Evolutionary conservation across 2,888 invertebrate species (phyloP).

Genomic region (Nudaria mundana): DNA sequence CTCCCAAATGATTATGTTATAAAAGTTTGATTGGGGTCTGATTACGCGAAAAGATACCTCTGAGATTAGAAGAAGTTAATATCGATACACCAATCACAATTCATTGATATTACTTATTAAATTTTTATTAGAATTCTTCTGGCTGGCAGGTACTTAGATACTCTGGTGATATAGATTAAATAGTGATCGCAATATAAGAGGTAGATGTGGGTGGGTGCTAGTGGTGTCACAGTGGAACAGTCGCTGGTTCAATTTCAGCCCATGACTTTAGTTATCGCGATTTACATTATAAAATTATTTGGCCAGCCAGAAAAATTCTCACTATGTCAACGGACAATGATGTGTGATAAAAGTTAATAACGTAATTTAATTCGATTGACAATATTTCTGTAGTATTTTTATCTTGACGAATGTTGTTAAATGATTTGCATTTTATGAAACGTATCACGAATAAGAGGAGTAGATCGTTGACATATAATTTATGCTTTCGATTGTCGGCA

Average conservation of each 20-base stretch:
- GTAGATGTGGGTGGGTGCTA: no score
- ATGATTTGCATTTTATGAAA: conserved; percentile 78
- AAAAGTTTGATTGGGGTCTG: conserved; percentile 33
- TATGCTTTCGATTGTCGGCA: no score
- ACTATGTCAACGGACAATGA: no score
- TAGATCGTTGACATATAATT: no score
- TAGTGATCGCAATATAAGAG: neutral
- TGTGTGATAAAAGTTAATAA: conserved; percentile 36
- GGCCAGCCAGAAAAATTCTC: neutral
- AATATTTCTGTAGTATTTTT: conserved; percentile 51
- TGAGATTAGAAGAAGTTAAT: neutral
- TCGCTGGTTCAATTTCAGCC: no score
- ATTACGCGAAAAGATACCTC: conserved; percentile 6
- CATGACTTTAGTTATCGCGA: no score
- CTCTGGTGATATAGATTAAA: neutral
- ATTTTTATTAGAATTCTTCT: no score
- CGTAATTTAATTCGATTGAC: conserved; percentile 71
- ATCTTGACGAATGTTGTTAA: conserved; percentile 55
- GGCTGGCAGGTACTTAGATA: no score
- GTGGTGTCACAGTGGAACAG: no score
- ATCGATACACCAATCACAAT: no score
- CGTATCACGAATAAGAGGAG: neutral
- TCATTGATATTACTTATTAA: no score
- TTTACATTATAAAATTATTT: no score
- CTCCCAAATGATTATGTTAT: conserved; percentile 36